Evolutionary conservation across 2,888 invertebrate species (phyloP), one percentile per base, ranked within the genome.

Genomic region (Scaptomyza reducta): DNA sequence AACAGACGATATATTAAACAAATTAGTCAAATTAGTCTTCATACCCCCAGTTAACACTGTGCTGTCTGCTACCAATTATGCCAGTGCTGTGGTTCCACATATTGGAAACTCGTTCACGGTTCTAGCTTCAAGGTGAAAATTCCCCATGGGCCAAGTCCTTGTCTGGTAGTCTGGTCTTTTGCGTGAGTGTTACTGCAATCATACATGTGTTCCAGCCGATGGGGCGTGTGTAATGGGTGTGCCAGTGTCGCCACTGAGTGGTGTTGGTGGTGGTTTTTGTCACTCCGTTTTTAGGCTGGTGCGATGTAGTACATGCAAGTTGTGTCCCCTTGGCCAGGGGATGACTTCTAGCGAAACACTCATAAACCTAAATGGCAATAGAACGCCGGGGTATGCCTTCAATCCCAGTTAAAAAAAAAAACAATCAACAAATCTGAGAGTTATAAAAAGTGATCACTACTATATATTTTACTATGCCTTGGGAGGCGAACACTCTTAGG

Each of bases 51-150:
- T 59, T 66, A 38, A 38, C 22, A 22, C 31, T 33, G 6, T 38
- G 29, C 22, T 27, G 42, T 31, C 46, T 31, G 45, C 31, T 40
- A 55, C 64, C 79, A 79, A 79, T 79, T 79, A 74, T 49, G 49
- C 50, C 38, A 53, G 80, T 70, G 69, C 68, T 82, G 65, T 68
- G 70, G 79, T 71, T 74, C 50, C 49, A 22, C 18, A 56, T 60
- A 66, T 66, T 53, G 46, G 16, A 18, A 29, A 33, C 49, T 31
- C n/a, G 40, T 49, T 31, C n/a, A 29, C 22, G 16, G 42, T 33
- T 31, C 45, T 38, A 66, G 40, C 57, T 57, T 40, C 35, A 53
- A 77, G 77, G 72, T 76, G 61, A 45, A 41, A 56, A 72, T n/a
- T 65, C 66, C 61, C 72, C 44, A 42, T 27, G 42, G 58, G 18